Evolutionary conservation across 2,888 invertebrate species (phyloP).

Genomic region (Meta bourneti): DNA sequence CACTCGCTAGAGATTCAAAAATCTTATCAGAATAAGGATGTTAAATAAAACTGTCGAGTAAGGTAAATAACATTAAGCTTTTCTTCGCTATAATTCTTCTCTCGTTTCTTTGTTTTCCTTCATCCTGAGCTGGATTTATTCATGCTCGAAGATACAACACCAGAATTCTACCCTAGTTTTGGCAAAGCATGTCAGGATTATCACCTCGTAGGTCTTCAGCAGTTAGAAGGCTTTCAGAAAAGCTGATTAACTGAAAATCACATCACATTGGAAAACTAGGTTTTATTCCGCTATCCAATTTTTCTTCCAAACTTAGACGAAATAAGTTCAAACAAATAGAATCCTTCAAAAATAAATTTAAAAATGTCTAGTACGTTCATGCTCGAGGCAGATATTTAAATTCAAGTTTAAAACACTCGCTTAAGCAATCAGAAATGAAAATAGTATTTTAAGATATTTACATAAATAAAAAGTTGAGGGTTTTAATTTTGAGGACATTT

Average conservation of each 20-base stretch:
- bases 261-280: slow-evolving; percentile 8
- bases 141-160: background rate
- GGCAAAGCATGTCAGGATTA: slow-evolving; percentile 31
- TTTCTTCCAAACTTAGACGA: background rate
- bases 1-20: no score
- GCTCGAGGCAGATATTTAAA: no score
- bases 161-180: background rate
- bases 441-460: no score
- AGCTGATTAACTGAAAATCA: slow-evolving; percentile 49
- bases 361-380: no score
- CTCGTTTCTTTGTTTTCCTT: background rate
- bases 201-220: slow-evolving; percentile 65
- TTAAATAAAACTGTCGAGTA: background rate
- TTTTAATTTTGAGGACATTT: no score
- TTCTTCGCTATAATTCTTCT: background rate
- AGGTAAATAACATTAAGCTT: background rate
- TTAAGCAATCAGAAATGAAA: no score
- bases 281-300: background rate
- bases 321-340: background rate
- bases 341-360: no score
- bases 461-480: no score
- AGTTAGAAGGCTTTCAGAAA: slow-evolving; percentile 52
- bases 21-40: background rate
- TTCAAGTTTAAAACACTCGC: no score
- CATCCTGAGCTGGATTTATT: background rate